phyloP scores from a whole-genome alignment of 2,113 vertebrate species.

The Chascanopsetta lugubris region DNA sequence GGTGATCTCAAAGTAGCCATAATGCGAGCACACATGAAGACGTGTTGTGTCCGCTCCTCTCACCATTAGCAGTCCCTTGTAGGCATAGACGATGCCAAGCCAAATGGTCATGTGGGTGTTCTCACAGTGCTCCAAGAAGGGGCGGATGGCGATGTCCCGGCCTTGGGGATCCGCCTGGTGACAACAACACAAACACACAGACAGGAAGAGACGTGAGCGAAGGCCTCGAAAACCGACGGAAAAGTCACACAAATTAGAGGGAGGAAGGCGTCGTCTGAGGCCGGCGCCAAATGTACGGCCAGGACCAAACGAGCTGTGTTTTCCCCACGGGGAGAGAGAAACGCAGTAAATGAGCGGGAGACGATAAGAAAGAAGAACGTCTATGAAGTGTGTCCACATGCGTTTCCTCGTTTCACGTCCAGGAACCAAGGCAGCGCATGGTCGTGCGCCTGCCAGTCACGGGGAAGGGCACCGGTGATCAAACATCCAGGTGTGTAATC shows the following conservation, averaged over 20 bases:
- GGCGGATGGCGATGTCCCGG: conserved; percentile 95
- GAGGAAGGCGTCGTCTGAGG: background rate
- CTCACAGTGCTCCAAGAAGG: conserved; percentile 98
- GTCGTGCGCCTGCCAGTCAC: background rate
- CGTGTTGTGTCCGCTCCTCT: conserved; percentile 62
- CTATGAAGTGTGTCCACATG: background rate
- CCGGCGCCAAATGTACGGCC: background rate
- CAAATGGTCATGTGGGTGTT: conserved; percentile 99
- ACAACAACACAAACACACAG: conserved; percentile 54
- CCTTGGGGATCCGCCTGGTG: conserved; percentile 94
- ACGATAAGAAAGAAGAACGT: background rate
- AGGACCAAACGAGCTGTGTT: background rate
- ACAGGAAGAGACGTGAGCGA: conserved; percentile 20
- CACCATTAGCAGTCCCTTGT: conserved; percentile 99
- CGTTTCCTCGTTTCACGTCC: conserved; percentile 25
- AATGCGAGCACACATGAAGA: conserved; percentile 7
- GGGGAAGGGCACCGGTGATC: conserved; percentile 42
- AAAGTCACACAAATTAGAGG: conserved; percentile 2
- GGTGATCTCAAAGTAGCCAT: too few species aligned
- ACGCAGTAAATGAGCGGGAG: conserved; percentile 4
- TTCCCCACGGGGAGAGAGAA: background rate
- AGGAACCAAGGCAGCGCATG: conserved; percentile 6
- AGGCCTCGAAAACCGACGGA: background rate
- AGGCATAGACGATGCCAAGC: conserved; percentile 98
- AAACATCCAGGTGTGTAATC: conserved; percentile 54